Percentiles rank a stretch among this genome's conserved stretches.
Evolutionary conservation across 2,113 vertebrate species (phyloP).

Genomic region (Sinosuthora webbiana): DNA sequence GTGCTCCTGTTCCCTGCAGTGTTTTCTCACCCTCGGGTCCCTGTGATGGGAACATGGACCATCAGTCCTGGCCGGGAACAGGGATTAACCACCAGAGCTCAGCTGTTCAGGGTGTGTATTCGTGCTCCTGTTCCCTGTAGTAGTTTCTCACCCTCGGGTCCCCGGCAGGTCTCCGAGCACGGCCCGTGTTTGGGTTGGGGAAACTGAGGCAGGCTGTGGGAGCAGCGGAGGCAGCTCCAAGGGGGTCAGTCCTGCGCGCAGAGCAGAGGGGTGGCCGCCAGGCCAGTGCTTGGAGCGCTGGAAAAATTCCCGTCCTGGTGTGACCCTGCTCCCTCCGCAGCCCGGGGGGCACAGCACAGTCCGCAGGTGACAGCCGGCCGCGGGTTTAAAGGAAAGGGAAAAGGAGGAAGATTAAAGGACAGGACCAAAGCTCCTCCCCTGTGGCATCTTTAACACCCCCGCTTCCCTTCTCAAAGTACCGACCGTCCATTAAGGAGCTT

Average conservation of each 20-base stretch:
- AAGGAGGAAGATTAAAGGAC: neutral
- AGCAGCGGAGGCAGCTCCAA: neutral
- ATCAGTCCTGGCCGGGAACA: fast-evolving
- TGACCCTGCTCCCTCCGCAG: neutral
- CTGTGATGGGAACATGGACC: fast-evolving
- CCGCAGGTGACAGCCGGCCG: neutral
- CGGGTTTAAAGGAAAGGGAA: neutral
- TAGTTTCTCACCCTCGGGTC: neutral
- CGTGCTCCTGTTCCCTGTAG: fast-evolving
- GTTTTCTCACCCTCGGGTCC: no score
- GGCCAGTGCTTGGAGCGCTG: neutral
- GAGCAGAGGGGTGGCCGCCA: neutral
- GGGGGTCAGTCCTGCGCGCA: fast-evolving
- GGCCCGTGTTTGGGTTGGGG: fast-evolving
- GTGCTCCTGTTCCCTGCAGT: no score
- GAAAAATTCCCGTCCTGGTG: neutral
- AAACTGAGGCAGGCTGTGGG: neutral
- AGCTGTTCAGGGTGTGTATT: fast-evolving
- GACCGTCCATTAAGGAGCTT: neutral
- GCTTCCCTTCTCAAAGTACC: neutral
- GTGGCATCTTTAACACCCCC: neutral
- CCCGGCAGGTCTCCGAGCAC: neutral
- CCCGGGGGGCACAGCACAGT: neutral
- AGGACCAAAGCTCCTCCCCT: neutral
- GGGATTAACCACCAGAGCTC: neutral